phyloP scores from a whole-genome alignment of 2,888 invertebrate genomes.

The Eustalomyia histrio region DNA sequence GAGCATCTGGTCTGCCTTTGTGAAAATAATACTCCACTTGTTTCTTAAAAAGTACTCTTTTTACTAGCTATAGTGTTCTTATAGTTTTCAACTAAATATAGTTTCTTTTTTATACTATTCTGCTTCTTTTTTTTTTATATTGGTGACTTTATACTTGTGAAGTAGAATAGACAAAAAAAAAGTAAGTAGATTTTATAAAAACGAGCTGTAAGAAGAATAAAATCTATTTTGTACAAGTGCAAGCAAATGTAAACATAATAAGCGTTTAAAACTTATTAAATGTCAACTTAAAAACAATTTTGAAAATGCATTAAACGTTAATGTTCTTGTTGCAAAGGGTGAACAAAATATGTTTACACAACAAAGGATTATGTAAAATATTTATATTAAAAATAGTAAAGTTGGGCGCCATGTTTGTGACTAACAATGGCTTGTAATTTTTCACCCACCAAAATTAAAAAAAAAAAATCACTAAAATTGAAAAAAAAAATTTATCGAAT shows the following conservation, averaged over 20 bases:
- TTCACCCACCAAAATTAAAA: too few relatives aligned
- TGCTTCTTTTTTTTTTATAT: background rate
- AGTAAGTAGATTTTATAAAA: background rate
- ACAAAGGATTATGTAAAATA: background rate
- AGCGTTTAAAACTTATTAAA: slow-evolving; percentile 66
- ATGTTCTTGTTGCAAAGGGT: slow-evolving; percentile 19
- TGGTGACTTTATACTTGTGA: background rate
- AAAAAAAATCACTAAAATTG: too few relatives aligned
- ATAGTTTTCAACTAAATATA: background rate
- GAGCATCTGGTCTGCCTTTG: background rate
- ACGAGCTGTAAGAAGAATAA: slow-evolving; percentile 27
- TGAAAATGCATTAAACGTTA: slow-evolving; percentile 50
- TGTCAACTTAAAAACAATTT: slow-evolving; percentile 64
- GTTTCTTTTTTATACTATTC: background rate
- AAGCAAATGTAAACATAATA: slow-evolving; percentile 64
- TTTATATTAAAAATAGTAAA: too few relatives aligned
- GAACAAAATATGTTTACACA: background rate
- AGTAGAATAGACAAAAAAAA: slow-evolving; percentile 11
- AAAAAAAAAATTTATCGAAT: too few relatives aligned
- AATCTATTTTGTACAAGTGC: slow-evolving; percentile 44
- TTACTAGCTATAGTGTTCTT: background rate
- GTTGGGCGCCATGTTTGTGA: too few relatives aligned
- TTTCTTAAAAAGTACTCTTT: background rate
- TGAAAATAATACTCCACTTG: background rate
- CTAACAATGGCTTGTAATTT: too few relatives aligned